Base-by-base conservation (phyloP, 2,113 vertebrate genomes). In the Smithornis capensis region DNA sequence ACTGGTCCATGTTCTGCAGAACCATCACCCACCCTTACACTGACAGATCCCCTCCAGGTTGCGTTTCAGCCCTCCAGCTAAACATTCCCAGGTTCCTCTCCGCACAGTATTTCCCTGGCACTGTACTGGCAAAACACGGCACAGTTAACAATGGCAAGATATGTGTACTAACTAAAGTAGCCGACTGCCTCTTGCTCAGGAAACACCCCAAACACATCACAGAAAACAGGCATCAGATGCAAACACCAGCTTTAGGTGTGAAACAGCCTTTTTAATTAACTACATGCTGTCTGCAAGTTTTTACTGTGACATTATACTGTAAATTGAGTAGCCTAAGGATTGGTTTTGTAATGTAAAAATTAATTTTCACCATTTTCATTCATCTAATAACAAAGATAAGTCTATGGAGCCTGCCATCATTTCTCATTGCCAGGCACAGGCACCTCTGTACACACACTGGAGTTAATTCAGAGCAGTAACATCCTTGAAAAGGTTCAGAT, bases 401-500 rank as follows among this genome's bases (percentile, higher is more conserved):
- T 17, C n/a, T 60, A 23, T 19, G 10, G 25, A 73, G 27, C 3
- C 14, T 37, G 40, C 56, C 0, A 0, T 9, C 22, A 19, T 8
- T 59, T 57, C 25, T 42, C 8, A 15, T 50, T 64, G 18, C 42
- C 27, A 40, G 21, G 22, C 22, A 19, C 21, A 35, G 31, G 38
- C 37, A 76, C 9, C 12, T 85, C 60, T 5, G 3, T 17, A 27
- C 0, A 0, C 4, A 0, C 10, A 37, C 9, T 4, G 1, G 4
- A 60, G 8, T 60, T 37, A 27, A 37, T 10, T 44, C 49, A 45
- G 14, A 49, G 44, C 3, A 0, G 5, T 4, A 64, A 68, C 23
- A 13, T 23, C 45, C 33, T 37, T 55, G 31, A 14, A 50, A 44
- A 80, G 6, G 24, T 37, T 64, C 7, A 6, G 1, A 16, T 63